Evolutionary conservation across 2,113 vertebrate species (phyloP).

Genomic region (Grallaria varia): DNA sequence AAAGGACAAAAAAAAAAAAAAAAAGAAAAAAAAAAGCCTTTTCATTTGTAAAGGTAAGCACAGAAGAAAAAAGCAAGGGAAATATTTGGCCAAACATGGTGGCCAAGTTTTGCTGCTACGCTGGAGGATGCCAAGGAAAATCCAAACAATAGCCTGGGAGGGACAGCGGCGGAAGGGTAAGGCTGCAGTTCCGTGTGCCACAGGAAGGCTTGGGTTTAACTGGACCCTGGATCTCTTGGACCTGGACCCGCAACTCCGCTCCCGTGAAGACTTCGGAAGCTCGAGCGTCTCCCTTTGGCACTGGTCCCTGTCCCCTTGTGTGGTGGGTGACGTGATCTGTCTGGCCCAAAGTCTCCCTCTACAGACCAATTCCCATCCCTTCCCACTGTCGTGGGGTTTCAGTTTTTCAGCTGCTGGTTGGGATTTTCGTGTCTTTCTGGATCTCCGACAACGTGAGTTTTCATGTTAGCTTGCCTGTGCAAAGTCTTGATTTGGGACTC

Average conservation of each 20-base stretch:
- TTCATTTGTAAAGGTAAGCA: slow-evolving; percentile 11
- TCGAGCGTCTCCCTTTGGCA: background rate
- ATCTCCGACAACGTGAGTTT: background rate
- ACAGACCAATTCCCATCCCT: background rate
- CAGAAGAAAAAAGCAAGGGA: slow-evolving; percentile 52
- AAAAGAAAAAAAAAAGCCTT: accelerated
- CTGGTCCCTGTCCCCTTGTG: accelerated
- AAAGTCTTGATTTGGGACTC: background rate
- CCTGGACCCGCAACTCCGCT: background rate
- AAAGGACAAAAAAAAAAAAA: background rate
- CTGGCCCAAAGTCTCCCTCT: background rate
- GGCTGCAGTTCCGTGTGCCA: background rate
- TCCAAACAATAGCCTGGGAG: slow-evolving; percentile 58
- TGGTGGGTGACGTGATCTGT: background rate
- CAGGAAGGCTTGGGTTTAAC: background rate
- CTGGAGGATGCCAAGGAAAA: slow-evolving; percentile 47
- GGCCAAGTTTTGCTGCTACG: background rate
- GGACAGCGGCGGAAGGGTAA: slow-evolving; percentile 54
- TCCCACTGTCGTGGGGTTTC: accelerated
- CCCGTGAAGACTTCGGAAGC: background rate
- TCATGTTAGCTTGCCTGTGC: background rate
- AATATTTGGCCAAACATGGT: slow-evolving; percentile 20
- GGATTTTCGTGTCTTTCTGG: background rate
- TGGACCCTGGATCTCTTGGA: background rate
- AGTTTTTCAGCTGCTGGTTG: accelerated